A percentile compares a stretch with the other conserved stretches of the same genome.
These are phyloP conservation scores for Teleopsis dalmanni DNA, from an alignment of 1,140 invertebrate species.

Conservation along the genomic window DNA sequence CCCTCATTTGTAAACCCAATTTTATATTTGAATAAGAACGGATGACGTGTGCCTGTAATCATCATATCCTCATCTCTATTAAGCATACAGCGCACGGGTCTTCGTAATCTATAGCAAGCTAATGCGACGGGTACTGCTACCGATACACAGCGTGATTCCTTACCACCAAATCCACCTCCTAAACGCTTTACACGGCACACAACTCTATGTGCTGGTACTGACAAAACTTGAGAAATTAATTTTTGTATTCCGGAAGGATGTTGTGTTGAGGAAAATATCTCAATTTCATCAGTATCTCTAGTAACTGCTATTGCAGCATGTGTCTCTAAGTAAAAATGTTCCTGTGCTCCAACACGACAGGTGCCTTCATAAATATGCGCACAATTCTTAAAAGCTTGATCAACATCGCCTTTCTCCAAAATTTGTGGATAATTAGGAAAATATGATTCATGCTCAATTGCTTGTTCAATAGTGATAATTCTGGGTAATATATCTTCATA, in stretches of 20 bases:
- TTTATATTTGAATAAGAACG: conserved; percentile 82
- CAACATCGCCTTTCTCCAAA: conserved; percentile 60
- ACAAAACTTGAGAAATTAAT: conserved; percentile 62
- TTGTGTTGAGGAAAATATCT: conserved; percentile 77
- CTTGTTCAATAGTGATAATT: conserved; percentile 80
- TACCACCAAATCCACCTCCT: conserved; percentile 94
- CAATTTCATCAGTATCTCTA: conserved; percentile 74
- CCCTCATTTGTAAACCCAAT: conserved; percentile 71
- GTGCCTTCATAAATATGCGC: conserved; percentile 64
- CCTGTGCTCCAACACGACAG: conserved; percentile 80
- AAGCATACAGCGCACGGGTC: conserved; percentile 79
- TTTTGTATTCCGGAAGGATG: conserved; percentile 72
- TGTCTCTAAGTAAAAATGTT: conserved; percentile 95
- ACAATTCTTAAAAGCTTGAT: conserved; percentile 55
- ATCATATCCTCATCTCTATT: conserved; percentile 94
- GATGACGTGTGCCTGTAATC: conserved; percentile 79
- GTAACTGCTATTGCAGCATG: conserved; percentile 68
- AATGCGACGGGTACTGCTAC: conserved; percentile 61
- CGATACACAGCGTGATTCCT: conserved; percentile 68
- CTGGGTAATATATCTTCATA: conserved; percentile 69
- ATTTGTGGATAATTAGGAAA: conserved; percentile 49
- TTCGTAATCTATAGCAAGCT: conserved; percentile 62
- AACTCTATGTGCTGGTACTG: conserved; percentile 70
- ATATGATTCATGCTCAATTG: conserved; percentile 66
- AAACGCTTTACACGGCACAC: conserved; percentile 73